Conservation (phyloP, 2,888 invertebrate genomes). For the Caenorhabditis plicata region DNA sequence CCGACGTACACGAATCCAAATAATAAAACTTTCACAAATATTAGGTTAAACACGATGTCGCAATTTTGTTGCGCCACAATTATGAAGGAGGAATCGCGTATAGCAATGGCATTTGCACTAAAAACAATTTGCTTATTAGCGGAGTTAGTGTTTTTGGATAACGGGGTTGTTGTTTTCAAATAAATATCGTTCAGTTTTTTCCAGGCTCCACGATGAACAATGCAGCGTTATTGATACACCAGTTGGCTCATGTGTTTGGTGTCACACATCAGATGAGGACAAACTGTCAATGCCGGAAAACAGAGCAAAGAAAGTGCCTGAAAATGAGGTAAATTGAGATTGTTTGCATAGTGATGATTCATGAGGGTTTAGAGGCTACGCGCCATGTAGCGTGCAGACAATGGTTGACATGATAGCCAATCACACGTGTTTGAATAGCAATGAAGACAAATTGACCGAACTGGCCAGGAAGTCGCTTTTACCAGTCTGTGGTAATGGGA, state of each 20-base stretch:
- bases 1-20: too few relatives aligned
- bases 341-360: not conserved
- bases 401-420: slow-evolving; percentile 33
- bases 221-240: slow-evolving; percentile 46
- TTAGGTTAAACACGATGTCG: slow-evolving; percentile 40
- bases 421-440: slow-evolving; percentile 32
- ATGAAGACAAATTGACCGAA: slow-evolving; percentile 10
- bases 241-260: slow-evolving; percentile 46
- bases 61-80: slow-evolving; percentile 38
- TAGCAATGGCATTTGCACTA: slow-evolving; percentile 39
- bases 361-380: slow-evolving; percentile 39
- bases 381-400: slow-evolving; percentile 45
- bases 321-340: slow-evolving; percentile 35
- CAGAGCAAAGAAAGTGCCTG: slow-evolving; percentile 36
- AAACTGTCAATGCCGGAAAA: slow-evolving; percentile 32
- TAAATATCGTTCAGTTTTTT: slow-evolving; percentile 16
- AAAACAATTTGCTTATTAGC: slow-evolving; percentile 37
- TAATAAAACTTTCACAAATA: too few relatives aligned
- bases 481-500: slow-evolving; percentile 46
- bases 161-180: not conserved
- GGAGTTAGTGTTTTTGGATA: slow-evolving; percentile 25
- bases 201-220: slow-evolving; percentile 37
- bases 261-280: slow-evolving; percentile 37
- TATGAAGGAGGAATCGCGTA: slow-evolving; percentile 51
- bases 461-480: slow-evolving; percentile 9